Conservation (phyloP, 2,113 vertebrate species). For the Cyanoramphus novaezelandiae region DNA sequence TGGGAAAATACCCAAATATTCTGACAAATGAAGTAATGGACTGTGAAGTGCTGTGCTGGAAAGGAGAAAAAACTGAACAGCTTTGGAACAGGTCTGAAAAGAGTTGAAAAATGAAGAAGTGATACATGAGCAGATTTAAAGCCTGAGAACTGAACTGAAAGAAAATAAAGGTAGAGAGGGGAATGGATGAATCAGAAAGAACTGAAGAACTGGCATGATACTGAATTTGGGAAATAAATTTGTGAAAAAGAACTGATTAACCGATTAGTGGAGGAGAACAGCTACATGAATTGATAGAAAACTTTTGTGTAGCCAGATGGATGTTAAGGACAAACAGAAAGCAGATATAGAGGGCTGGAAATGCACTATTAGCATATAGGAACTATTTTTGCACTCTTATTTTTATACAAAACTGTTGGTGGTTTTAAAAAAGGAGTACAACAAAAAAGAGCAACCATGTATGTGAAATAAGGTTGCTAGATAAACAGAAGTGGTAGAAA, state of each 20-base stretch:
- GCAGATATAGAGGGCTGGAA: not conserved
- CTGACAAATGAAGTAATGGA: not conserved
- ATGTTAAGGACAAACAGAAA: not conserved
- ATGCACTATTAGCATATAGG: not conserved
- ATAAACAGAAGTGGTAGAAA: not conserved
- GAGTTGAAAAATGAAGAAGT: not conserved
- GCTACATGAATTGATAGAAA: not conserved
- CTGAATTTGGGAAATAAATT: not conserved
- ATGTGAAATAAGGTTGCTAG: not conserved
- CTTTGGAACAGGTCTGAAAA: not conserved
- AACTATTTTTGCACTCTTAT: not conserved
- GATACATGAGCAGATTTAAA: not conserved
- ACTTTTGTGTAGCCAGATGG: not conserved
- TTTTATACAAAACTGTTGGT: not conserved
- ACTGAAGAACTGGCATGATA: not conserved
- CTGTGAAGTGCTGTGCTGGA: not conserved
- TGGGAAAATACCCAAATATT: constrained; percentile 26
- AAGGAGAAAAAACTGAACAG: not conserved
- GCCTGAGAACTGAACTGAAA: not conserved
- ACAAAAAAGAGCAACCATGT: not conserved
- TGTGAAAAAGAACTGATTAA: not conserved
- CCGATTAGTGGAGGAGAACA: not conserved
- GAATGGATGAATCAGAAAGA: not conserved
- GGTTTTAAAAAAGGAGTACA: not conserved
- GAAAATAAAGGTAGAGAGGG: not conserved